phyloP scores from a whole-genome alignment of 2,888 invertebrate genomes.

The Nomada goodeniana region DNA sequence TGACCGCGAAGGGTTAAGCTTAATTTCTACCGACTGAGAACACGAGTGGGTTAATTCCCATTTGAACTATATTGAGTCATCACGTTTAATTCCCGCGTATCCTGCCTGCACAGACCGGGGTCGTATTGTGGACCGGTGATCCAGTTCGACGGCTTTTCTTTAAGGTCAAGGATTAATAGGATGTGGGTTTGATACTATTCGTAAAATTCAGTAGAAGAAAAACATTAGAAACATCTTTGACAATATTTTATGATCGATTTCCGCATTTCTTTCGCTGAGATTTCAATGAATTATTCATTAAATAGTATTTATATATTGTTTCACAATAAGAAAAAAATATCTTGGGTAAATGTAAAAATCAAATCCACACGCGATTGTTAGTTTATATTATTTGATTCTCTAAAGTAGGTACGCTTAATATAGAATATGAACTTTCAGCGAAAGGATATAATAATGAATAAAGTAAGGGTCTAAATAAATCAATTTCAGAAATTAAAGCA shows the following conservation, averaged over 20 bases:
- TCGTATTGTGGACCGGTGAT: slow-evolving; percentile 27
- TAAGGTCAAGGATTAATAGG: slow-evolving; percentile 40
- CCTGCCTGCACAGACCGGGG: slow-evolving; percentile 38
- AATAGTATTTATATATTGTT: too few species aligned
- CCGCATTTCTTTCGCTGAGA: too few species aligned
- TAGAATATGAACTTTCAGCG: neutral
- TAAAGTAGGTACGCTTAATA: neutral
- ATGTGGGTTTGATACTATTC: too few species aligned
- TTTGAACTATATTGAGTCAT: slow-evolving; percentile 60
- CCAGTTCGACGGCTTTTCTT: slow-evolving; percentile 16
- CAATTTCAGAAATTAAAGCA: neutral
- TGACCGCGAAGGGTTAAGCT: slow-evolving; percentile 53
- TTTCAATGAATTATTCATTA: too few species aligned
- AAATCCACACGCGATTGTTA: neutral
- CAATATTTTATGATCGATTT: too few species aligned
- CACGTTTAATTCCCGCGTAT: slow-evolving; percentile 54
- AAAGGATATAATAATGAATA: too few species aligned
- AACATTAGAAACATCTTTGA: too few species aligned
- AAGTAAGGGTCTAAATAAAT: neutral
- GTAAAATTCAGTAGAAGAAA: neutral
- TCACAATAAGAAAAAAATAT: too few species aligned
- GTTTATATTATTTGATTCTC: neutral
- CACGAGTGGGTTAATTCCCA: slow-evolving; percentile 60
- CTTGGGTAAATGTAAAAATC: neutral
- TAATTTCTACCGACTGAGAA: slow-evolving; percentile 53